Percentiles rank a stretch among this genome's conserved stretches.
Conservation (phyloP, 2,888 invertebrate species). For the Rhagonycha fulva region DNA sequence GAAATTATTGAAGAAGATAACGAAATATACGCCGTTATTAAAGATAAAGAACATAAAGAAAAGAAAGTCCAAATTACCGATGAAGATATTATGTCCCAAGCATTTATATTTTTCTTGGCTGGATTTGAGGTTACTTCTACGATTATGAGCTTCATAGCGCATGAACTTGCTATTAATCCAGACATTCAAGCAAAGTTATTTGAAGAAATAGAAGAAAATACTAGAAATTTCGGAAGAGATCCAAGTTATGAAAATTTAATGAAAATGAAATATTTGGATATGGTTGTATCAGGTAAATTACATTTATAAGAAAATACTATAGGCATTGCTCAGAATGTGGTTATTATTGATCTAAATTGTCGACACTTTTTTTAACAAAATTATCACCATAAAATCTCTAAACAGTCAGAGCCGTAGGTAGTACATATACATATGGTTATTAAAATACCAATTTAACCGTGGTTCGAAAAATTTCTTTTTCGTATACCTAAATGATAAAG, state of each 20-base stretch:
- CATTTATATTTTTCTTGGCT: conserved; percentile 59
- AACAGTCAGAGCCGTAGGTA: no score
- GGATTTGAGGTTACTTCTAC: conserved; percentile 59
- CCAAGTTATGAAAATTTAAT: background rate
- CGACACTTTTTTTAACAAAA: no score
- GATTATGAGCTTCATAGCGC: conserved; percentile 57
- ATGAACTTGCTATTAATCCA: conserved; percentile 63
- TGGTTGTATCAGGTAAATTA: conserved; percentile 7
- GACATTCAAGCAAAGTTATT: conserved; percentile 58
- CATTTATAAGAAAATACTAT: background rate
- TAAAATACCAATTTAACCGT: no score
- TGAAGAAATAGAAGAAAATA: background rate
- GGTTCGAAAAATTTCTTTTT: no score
- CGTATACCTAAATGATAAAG: no score
- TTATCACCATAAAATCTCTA: no score
- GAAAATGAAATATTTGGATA: conserved; percentile 6
- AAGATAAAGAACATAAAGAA: background rate
- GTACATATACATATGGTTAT: no score
- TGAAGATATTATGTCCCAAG: conserved; percentile 63
- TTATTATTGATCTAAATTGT: no score
- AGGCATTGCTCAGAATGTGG: no score
- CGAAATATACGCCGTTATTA: background rate
- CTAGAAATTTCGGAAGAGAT: background rate
- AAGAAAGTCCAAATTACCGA: conserved; percentile 32
- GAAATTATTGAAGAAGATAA: conserved; percentile 19